Conservation (phyloP, 1,140 invertebrate species). For the Drosophila ironensis region DNA sequence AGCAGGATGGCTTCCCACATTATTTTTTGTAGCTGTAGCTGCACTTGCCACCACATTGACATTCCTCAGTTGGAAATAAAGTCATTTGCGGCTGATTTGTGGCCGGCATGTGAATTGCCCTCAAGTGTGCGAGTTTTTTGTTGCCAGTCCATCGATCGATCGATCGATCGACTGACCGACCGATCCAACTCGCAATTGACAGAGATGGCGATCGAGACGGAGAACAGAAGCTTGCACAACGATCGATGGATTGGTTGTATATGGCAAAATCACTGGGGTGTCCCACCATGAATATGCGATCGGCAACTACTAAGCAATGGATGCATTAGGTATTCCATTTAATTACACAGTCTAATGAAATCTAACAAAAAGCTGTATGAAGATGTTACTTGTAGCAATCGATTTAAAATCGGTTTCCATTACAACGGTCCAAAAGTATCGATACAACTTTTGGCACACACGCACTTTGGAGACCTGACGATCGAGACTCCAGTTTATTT, state of each 20-base stretch:
- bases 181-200: no score
- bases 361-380: no score
- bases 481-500: no score
- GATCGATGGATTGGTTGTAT: constrained; percentile 3
- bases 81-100: constrained; percentile 57
- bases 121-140: constrained; percentile 50
- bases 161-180: no score
- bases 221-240: constrained; percentile 20
- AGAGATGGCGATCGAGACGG: neutral
- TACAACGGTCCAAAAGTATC: no score
- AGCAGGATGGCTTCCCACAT: constrained; percentile 6
- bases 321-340: neutral
- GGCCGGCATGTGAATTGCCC: constrained; percentile 53
- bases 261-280: constrained; percentile 3
- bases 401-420: no score
- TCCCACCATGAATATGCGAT: constrained; percentile 29
- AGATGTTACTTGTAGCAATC: no score
- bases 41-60: constrained; percentile 32
- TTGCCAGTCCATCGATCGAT: constrained; percentile 11
- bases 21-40: neutral
- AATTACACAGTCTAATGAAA: no score
- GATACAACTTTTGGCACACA: no score
- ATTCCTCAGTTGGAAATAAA: constrained; percentile 45
- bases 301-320: neutral
- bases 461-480: no score